Evolutionary conservation across 2,888 invertebrate genomes (phyloP).

Genomic region (Erebia epiphron): DNA sequence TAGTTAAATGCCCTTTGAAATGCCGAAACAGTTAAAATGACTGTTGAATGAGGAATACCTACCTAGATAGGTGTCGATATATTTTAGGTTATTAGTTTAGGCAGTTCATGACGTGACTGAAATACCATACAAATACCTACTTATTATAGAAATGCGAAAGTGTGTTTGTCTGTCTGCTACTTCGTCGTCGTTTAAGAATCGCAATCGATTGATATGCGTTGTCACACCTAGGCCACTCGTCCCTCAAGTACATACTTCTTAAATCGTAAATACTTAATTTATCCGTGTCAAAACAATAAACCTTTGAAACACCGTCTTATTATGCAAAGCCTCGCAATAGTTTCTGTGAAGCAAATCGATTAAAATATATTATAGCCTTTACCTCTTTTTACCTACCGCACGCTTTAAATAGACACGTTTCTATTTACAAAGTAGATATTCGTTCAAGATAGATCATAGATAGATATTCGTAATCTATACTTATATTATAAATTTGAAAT

Average conservation of each 20-base stretch:
- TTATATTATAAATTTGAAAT: too few species aligned
- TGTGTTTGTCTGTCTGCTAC: too few species aligned
- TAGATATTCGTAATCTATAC: too few species aligned
- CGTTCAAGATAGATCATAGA: neutral
- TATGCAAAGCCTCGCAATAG: conserved; percentile 12
- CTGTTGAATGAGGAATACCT: neutral
- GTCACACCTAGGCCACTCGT: too few species aligned
- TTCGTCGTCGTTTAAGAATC: too few species aligned
- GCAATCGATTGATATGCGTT: too few species aligned
- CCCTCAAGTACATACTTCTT: too few species aligned
- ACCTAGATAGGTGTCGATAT: neutral
- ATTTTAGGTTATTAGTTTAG: neutral
- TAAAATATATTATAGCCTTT: conserved; percentile 18
- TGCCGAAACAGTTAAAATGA: neutral
- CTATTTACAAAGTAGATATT: neutral
- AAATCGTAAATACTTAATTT: too few species aligned
- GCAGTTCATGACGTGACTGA: too few species aligned
- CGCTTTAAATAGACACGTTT: neutral
- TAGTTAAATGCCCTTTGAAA: neutral
- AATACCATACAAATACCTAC: too few species aligned
- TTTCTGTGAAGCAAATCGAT: conserved; percentile 14
- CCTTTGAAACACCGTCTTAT: neutral
- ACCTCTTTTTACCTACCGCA: neutral
- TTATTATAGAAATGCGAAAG: too few species aligned
- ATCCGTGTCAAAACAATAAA: conserved; percentile 18